These are phyloP conservation scores for Hyperoplus immaculatus DNA, from an alignment of 2,797 vertebrate species.

Conservation along the genomic window DNA sequence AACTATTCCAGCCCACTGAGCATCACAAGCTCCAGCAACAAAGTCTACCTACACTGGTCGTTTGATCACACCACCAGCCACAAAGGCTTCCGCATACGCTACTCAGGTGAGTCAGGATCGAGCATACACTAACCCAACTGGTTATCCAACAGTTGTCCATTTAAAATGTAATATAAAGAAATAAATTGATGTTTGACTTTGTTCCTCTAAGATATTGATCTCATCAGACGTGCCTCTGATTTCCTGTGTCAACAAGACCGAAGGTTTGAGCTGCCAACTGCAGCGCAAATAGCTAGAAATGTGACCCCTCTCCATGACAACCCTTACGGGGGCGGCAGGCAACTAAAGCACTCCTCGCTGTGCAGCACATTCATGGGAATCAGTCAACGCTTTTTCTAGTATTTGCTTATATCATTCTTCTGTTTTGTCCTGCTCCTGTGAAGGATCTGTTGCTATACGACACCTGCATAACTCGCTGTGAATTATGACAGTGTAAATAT, in stretches of 20 bases:
- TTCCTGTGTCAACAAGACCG: conserved; percentile 40
- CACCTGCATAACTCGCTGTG: conserved; percentile 77
- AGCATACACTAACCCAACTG: too few relatives aligned
- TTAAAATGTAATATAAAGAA: background rate
- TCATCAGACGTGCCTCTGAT: conserved; percentile 33
- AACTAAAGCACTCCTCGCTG: conserved; percentile 50
- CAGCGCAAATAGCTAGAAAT: conserved; percentile 55
- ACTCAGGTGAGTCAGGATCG: conserved; percentile 87
- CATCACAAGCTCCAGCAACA: conserved; percentile 93
- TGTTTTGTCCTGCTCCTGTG: conserved; percentile 56
- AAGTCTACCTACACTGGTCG: conserved; percentile 97
- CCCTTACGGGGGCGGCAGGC: conserved; percentile 50
- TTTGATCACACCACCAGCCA: conserved; percentile 96
- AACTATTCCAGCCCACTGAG: conserved; percentile 95
- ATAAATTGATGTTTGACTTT: conserved; percentile 20
- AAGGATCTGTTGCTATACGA: conserved; percentile 63
- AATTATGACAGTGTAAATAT: conserved; percentile 85
- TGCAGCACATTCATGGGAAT: conserved; percentile 49
- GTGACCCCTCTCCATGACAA: conserved; percentile 72
- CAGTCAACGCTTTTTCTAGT: conserved; percentile 39
- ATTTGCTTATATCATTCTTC: conserved; percentile 51
- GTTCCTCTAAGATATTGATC: conserved; percentile 10
- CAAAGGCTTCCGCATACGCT: conserved; percentile 97
- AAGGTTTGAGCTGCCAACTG: conserved; percentile 48
- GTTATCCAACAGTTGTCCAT: background rate